Percentiles rank a stretch among this genome's conserved stretches.
Evolutionary conservation across 2,113 vertebrate genomes (phyloP).

Genomic region (Potamarius usumacintae): DNA sequence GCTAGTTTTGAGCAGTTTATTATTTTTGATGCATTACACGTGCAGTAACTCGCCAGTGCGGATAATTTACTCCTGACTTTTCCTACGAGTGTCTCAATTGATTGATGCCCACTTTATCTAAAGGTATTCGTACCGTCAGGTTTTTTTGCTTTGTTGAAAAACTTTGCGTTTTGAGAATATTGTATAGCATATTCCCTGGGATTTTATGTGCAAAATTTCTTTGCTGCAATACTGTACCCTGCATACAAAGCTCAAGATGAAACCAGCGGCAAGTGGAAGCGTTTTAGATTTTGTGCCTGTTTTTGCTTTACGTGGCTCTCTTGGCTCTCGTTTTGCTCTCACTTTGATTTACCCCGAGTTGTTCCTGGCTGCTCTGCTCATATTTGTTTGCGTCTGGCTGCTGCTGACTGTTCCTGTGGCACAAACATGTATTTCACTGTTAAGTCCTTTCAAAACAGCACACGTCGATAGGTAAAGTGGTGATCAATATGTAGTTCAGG

Average conservation of each 20-base stretch:
- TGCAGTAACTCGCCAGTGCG: too few relatives aligned
- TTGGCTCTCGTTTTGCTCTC: conserved; percentile 7
- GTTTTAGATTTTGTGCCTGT: neutral
- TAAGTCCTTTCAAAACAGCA: neutral
- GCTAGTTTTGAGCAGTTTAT: neutral
- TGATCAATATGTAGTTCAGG: neutral
- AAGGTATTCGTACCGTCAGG: neutral
- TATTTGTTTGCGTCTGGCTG: conserved; percentile 40
- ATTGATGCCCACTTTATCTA: neutral
- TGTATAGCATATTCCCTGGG: neutral
- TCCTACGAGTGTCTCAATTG: neutral
- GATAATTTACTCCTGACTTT: neutral
- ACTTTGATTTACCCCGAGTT: neutral
- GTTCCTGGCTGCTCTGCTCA: conserved; percentile 30
- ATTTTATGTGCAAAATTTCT: neutral
- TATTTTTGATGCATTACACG: too few relatives aligned
- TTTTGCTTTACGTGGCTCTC: conserved; percentile 8
- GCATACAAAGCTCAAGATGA: neutral
- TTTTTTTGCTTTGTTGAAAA: neutral
- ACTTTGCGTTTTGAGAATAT: too few relatives aligned
- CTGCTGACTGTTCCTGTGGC: neutral
- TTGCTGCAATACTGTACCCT: neutral
- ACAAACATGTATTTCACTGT: neutral
- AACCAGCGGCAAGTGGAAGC: neutral
- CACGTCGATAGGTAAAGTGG: neutral